These are phyloP conservation scores for Stenolophus ochropezus DNA, from an alignment of 2,888 invertebrate genomes.

Conservation along the genomic window DNA sequence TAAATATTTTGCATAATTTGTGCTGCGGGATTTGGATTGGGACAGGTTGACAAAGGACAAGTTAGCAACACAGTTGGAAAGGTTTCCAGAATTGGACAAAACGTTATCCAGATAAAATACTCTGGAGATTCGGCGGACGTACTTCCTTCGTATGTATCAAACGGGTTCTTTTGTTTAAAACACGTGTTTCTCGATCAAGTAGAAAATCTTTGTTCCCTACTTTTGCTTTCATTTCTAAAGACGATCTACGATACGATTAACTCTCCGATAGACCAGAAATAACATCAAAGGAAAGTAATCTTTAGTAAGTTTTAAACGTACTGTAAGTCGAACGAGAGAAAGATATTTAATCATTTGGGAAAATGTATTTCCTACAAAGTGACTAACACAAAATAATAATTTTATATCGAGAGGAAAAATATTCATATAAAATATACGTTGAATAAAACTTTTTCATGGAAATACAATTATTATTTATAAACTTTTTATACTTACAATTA, in stretches of 20 bases:
- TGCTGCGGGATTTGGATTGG: background rate
- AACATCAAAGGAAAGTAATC: slow-evolving; percentile 4
- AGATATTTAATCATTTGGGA: too few species aligned
- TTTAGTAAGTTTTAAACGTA: background rate
- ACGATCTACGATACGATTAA: slow-evolving; percentile 3
- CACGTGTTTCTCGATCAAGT: slow-evolving; percentile 7
- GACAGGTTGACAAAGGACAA: background rate
- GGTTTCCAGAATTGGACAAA: background rate
- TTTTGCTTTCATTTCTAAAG: slow-evolving; percentile 19
- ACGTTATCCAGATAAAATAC: slow-evolving; percentile 4
- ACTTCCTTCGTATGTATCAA: slow-evolving; percentile 14
- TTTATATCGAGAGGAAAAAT: too few species aligned
- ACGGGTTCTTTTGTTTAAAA: slow-evolving; percentile 27
- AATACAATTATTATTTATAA: background rate
- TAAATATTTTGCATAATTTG: background rate
- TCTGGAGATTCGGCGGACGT: background rate
- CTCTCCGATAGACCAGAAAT: background rate
- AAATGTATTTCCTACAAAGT: too few species aligned
- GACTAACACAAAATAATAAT: too few species aligned
- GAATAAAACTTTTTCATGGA: background rate
- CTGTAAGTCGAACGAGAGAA: background rate
- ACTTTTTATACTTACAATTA: background rate
- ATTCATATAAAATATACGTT: background rate
- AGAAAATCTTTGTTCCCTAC: slow-evolving; percentile 8
- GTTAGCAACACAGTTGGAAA: background rate